Conservation (phyloP, 2,888 invertebrate genomes). For the Clepsis dumicolana region DNA sequence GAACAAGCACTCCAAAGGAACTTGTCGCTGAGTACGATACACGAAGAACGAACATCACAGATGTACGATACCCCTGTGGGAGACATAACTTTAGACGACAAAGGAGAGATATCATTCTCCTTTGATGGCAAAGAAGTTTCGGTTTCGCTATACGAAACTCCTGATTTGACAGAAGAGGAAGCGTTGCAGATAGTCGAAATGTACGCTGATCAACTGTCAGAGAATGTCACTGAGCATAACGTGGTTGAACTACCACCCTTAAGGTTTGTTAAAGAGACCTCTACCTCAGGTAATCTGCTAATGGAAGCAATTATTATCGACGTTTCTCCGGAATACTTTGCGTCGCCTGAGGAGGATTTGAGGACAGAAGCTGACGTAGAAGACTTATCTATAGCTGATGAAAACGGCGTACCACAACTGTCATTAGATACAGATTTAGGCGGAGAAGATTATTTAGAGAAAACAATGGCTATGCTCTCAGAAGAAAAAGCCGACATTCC, state of each 20-base stretch:
- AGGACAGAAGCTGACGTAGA: conserved; percentile 95
- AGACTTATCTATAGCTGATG: conserved; percentile 93
- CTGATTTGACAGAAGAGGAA: conserved; percentile 96
- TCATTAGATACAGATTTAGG: conserved; percentile 84
- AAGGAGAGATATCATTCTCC: conserved; percentile 95
- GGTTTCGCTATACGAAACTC: conserved; percentile 96
- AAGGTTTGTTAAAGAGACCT: conserved; percentile 95
- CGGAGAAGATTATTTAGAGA: conserved; percentile 85
- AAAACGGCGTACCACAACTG: conserved; percentile 80
- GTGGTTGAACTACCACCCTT: conserved; percentile 95
- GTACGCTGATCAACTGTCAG: conserved; percentile 97
- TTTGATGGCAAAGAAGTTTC: conserved; percentile 97
- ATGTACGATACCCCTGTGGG: conserved; percentile 94
- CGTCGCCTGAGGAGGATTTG: conserved; percentile 92
- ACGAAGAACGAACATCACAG: conserved; percentile 96
- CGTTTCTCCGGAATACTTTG: conserved; percentile 94
- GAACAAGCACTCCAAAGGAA: conserved; percentile 88
- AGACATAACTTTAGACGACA: conserved; percentile 91
- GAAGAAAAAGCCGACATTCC: conserved; percentile 86
- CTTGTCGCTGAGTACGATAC: conserved; percentile 95
- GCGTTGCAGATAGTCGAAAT: conserved; percentile 96
- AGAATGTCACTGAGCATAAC: conserved; percentile 94
- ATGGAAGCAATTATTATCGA: conserved; percentile 97
- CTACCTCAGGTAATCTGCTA: conserved; percentile 93
- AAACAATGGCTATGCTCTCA: conserved; percentile 73